A percentile compares a stretch with the other conserved stretches of the same genome.
These are phyloP conservation scores for Plutomurus gul DNA, from an alignment of 1,140 invertebrate genomes.

Conservation along the genomic window DNA sequence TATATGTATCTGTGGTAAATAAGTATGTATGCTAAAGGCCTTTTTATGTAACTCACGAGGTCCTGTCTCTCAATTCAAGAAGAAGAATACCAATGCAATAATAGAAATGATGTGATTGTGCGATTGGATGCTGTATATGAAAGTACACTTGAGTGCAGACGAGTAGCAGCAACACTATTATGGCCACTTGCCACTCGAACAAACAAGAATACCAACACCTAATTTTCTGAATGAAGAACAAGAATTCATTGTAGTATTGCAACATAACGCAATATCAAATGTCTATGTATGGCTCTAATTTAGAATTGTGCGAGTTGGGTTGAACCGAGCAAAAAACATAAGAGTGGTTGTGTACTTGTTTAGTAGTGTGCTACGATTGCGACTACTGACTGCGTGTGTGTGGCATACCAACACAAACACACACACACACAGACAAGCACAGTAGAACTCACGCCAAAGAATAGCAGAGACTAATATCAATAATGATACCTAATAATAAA, in stretches of 20 bases:
- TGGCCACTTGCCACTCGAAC: not conserved
- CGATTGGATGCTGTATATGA: too few relatives aligned
- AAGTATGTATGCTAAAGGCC: too few relatives aligned
- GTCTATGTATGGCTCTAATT: not conserved
- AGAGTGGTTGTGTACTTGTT: too few relatives aligned
- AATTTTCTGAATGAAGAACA: not conserved
- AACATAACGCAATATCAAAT: not conserved
- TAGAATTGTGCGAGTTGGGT: not conserved
- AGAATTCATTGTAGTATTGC: not conserved
- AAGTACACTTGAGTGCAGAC: too few relatives aligned
- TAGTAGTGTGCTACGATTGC: too few relatives aligned
- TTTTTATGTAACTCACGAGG: too few relatives aligned
- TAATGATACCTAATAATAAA: not conserved
- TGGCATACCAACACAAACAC: not conserved
- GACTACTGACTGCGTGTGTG: not conserved
- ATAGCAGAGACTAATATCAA: not conserved
- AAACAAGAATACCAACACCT: not conserved
- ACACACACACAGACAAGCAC: too few relatives aligned
- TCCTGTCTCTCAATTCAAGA: too few relatives aligned
- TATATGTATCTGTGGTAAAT: too few relatives aligned
- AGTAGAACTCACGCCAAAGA: not conserved
- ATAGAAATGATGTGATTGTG: too few relatives aligned
- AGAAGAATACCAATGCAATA: too few relatives aligned
- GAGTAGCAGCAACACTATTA: not conserved
- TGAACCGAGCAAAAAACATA: too few relatives aligned